These are phyloP conservation scores for Odiellus spinosus DNA, from an alignment of 2,888 invertebrate genomes.

Conservation along the genomic window DNA sequence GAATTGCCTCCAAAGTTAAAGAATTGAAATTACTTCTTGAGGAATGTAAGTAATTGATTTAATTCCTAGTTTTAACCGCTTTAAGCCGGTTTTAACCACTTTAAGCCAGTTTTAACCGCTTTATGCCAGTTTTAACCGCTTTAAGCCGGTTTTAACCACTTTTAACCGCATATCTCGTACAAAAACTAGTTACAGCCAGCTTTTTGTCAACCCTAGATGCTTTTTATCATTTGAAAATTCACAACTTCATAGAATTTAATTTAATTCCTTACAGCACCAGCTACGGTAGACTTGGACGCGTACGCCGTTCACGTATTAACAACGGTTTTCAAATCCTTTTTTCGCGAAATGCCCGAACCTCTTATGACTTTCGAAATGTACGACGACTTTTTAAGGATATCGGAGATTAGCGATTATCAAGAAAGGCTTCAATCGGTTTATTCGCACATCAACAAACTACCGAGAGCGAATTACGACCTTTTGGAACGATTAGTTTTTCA, in stretches of 20 bases:
- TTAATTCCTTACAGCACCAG: conserved; percentile 33
- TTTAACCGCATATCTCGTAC: no score
- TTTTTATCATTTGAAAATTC: no score
- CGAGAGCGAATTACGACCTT: conserved; percentile 71
- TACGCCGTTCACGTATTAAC: conserved; percentile 80
- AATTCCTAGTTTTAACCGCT: no score
- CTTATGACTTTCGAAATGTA: conserved; percentile 81
- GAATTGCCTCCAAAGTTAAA: conserved; percentile 32
- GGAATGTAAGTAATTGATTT: conserved; percentile 28
- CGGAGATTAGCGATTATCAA: conserved; percentile 32
- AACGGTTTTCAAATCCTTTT: conserved; percentile 69
- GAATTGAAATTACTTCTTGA: conserved; percentile 31
- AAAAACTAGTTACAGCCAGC: no score
- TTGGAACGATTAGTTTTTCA: conserved; percentile 86
- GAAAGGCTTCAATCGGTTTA: conserved; percentile 14
- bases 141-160: no score
- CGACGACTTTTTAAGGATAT: conserved; percentile 80
- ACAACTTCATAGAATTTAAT: no score
- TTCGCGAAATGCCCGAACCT: conserved; percentile 85
- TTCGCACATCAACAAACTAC: conserved; percentile 55
- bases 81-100: no score
- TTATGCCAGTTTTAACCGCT: no score
- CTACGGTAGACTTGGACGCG: conserved; percentile 44
- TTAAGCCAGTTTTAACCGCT: no score
- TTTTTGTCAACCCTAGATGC: no score